Percentiles rank a stretch among this genome's conserved stretches.
Conservation (phyloP, 2,797 vertebrate genomes). For the Pogoniulus pusillus region DNA sequence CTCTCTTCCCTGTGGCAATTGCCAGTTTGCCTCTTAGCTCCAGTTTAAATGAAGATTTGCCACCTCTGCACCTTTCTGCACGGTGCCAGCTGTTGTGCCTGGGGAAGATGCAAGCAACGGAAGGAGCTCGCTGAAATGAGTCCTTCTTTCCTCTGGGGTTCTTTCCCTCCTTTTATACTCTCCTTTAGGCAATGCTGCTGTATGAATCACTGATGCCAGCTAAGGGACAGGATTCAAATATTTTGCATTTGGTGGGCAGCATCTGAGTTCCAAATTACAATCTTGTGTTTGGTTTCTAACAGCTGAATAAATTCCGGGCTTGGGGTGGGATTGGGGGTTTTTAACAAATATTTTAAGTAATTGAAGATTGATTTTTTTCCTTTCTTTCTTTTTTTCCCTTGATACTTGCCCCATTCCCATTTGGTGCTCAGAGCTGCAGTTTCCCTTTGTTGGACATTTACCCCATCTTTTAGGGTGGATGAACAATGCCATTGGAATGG, state of each 20-base stretch:
- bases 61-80: neutral
- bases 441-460: neutral
- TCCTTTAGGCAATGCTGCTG: neutral
- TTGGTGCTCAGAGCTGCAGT: neutral
- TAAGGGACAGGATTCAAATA: neutral
- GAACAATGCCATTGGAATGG: too few species aligned
- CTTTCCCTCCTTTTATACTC: neutral
- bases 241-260: neutral
- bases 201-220: neutral
- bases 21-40: neutral
- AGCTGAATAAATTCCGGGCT: neutral
- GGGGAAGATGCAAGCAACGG: neutral
- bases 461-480: neutral
- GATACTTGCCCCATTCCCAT: neutral
- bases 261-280: neutral
- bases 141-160: neutral
- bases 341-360: neutral
- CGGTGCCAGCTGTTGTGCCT: neutral
- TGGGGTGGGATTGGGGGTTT: accelerated
- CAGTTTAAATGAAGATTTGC: neutral
- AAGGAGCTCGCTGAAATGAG: neutral
- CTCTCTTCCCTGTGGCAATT: neutral
- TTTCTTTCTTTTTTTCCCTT: too few species aligned
- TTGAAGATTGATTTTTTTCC: neutral
- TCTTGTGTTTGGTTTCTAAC: neutral